phyloP scores from a whole-genome alignment of 2,113 vertebrate species.

The Camelus dromedarius region DNA sequence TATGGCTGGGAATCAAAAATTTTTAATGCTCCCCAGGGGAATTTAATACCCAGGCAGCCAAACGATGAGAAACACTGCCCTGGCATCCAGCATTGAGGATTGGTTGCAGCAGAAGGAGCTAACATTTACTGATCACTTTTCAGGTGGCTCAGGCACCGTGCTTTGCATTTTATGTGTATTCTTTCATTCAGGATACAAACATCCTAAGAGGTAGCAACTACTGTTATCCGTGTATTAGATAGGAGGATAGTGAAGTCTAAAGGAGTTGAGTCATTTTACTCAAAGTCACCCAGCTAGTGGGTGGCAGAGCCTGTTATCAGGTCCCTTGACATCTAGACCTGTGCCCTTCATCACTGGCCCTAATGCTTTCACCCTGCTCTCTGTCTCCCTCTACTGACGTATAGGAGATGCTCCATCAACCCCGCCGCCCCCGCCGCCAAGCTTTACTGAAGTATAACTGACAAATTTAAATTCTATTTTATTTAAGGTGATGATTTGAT shows the following conservation, averaged over 20 bases:
- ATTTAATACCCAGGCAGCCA: not conserved
- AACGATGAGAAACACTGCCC: not conserved
- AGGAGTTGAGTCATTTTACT: not conserved
- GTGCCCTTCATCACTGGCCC: accelerated
- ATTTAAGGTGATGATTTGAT: not conserved
- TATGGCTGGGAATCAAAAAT: not conserved
- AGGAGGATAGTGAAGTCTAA: not conserved
- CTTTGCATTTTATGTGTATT: not conserved
- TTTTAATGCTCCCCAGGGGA: not conserved
- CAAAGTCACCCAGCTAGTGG: not conserved
- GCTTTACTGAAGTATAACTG: no score
- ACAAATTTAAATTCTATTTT: not conserved
- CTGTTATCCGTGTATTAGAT: not conserved
- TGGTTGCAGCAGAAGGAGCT: not conserved
- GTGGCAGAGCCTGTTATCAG: not conserved
- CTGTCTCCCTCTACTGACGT: not conserved
- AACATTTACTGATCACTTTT: not conserved
- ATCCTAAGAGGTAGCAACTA: not conserved
- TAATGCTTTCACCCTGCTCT: not conserved
- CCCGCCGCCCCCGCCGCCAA: no score
- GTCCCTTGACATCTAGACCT: not conserved
- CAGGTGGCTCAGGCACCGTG: not conserved
- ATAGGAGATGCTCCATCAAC: not conserved
- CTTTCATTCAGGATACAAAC: not conserved
- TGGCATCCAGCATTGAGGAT: not conserved